Percentiles rank a stretch among this genome's conserved stretches.
Conservation (phyloP, 1,140 invertebrate species). For the Nebria ingens region DNA sequence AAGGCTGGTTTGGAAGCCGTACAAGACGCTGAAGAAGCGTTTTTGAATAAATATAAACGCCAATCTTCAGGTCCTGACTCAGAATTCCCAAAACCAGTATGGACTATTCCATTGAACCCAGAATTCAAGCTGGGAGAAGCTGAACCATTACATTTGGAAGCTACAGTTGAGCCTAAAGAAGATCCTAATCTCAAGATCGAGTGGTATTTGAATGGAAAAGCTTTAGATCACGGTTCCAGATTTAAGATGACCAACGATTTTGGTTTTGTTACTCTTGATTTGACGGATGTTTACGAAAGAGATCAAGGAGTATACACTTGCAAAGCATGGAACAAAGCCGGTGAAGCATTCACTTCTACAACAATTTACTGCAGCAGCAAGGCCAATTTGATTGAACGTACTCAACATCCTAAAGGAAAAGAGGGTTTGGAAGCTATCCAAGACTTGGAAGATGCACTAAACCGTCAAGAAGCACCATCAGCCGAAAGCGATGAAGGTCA, state of each 20-base stretch:
- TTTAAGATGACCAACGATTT: constrained; percentile 87
- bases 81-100: constrained; percentile 77
- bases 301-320: constrained; percentile 93
- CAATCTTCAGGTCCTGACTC: constrained; percentile 55
- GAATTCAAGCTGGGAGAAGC: constrained; percentile 83
- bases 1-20: constrained; percentile 75
- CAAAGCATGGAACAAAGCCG: constrained; percentile 74
- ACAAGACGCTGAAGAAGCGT: constrained; percentile 69
- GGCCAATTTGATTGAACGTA: constrained; percentile 72
- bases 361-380: constrained; percentile 76
- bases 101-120: constrained; percentile 68
- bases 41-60: constrained; percentile 54
- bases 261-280: constrained; percentile 82
- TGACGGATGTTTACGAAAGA: constrained; percentile 80
- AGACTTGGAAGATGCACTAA: constrained; percentile 76
- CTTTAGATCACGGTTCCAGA: constrained; percentile 69
- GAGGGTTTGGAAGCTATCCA: constrained; percentile 85
- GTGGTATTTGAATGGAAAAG: constrained; percentile 89
- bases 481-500: constrained; percentile 65
- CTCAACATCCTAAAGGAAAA: constrained; percentile 87
- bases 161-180: constrained; percentile 87
- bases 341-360: constrained; percentile 85
- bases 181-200: constrained; percentile 92
- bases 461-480: constrained; percentile 53
- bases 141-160: constrained; percentile 83